A percentile compares a stretch with the other conserved stretches of the same genome.
Evolutionary conservation across 2,797 vertebrate species (phyloP).

Genomic region (Leptoclinus maculatus): DNA sequence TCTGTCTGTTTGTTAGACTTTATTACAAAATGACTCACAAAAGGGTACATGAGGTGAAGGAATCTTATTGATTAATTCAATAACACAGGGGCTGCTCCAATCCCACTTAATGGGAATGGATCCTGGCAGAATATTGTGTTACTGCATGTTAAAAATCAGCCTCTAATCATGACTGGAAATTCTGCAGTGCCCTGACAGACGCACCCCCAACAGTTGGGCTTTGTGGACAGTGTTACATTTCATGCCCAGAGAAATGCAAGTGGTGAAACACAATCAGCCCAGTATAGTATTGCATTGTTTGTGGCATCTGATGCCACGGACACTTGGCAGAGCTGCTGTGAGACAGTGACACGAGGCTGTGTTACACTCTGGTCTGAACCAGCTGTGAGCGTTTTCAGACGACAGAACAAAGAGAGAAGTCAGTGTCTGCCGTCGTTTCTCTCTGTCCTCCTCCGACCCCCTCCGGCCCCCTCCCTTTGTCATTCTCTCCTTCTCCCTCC

Average conservation of each 20-base stretch:
- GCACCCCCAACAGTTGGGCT: conserved; percentile 32
- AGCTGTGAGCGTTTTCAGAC: conserved; percentile 74
- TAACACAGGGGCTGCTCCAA: not conserved
- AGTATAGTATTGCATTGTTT: conserved; percentile 79
- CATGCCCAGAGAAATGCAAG: conserved; percentile 64
- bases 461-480: conserved; percentile 43
- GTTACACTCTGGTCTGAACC: conserved; percentile 69
- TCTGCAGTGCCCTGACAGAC: conserved; percentile 38
- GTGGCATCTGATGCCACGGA: conserved; percentile 74
- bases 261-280: conserved; percentile 76
- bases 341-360: conserved; percentile 67
- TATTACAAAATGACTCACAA: conserved; percentile 6
- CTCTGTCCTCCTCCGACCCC: conserved; percentile 45
- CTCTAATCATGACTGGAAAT: conserved; percentile 51
- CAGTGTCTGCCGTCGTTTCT: conserved; percentile 71
- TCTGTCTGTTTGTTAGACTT: conserved; percentile 7
- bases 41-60: not conserved
- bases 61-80: conserved; percentile 23
- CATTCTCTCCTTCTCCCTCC: conserved; percentile 32
- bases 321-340: conserved; percentile 64
- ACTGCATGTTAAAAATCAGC: conserved; percentile 36
- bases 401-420: conserved; percentile 79
- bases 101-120: conserved; percentile 9
- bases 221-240: conserved; percentile 69
- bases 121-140: conserved; percentile 35